Evolutionary conservation across 2,888 invertebrate species (phyloP), one percentile per base, ranked within the genome.

Genomic region (Lasiommata megera): DNA sequence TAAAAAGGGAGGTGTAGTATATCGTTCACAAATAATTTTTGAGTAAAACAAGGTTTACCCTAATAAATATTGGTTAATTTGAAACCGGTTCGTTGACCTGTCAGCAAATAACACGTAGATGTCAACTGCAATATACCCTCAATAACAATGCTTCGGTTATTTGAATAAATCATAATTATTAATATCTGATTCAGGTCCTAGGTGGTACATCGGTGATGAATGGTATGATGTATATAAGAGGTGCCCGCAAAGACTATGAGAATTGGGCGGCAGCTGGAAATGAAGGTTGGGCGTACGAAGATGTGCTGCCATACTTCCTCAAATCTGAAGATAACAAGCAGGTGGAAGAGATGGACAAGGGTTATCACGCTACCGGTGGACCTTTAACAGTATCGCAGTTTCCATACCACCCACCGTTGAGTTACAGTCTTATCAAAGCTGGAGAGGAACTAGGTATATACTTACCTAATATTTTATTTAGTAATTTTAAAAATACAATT

Each of bases 161-260:
- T 3, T 23, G 5, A 23, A 23, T 23, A 23, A 23, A 23, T 3
- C 2, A 23, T 5, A 23, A 40, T 40, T 12, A 17, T 23, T 23
- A 23, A 23, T 16, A 47, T n/a, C 7, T 3, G 9, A 44, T 61
- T 9, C 76, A 95, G 95, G 96, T 96, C 0, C 84, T 97, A 8
- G 98, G 98, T 6, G 98, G 98, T 0, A 97, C 97, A 0, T 97
- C 97, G 12, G 96, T 97, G 0, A 93, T 98, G 90, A 98, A 98
- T 82, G 98, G 98, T 17, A 98, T 98, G 98, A 97, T 96, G 94
- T 98, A 98, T 82, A 96, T 98, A 66, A 92, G 98, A 23, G 98
- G 98, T 0, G 94, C 97, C 57, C 93, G 95, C 18, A 93, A 93
- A 61, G 98, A 98, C 84, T 98, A 94, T 83, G 96, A 98, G 76